These are phyloP conservation scores for Ophraella communa DNA, from an alignment of 2,888 invertebrate genomes.

Conservation along the genomic window DNA sequence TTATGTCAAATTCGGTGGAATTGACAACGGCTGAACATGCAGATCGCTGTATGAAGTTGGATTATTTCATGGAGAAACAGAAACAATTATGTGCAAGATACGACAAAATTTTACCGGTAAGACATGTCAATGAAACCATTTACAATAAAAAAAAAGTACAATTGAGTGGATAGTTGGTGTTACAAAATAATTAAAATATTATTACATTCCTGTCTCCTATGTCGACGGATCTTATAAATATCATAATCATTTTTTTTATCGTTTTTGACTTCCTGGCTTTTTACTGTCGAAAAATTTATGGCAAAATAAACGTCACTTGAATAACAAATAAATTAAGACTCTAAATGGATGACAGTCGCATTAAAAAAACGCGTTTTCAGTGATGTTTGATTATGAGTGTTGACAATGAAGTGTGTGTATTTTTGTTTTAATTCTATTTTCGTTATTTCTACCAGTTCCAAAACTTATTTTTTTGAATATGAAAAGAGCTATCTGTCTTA, in stretches of 20 bases:
- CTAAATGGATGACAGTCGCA: neutral
- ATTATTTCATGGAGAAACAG: slow-evolving; percentile 75
- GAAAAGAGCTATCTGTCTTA: no score
- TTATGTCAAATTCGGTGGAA: slow-evolving; percentile 54
- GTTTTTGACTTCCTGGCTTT: neutral
- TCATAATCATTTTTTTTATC: neutral
- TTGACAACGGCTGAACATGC: slow-evolving; percentile 62
- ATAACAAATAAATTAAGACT: neutral
- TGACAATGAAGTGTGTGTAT: neutral
- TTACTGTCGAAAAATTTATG: neutral
- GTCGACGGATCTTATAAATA: neutral
- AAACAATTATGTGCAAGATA: slow-evolving; percentile 76
- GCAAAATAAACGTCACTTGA: neutral
- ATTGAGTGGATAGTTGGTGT: neutral
- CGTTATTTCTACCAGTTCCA: neutral
- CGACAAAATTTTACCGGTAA: slow-evolving; percentile 74
- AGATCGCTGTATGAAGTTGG: slow-evolving; percentile 73
- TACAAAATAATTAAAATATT: no score
- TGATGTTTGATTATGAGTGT: neutral
- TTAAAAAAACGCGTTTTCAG: neutral
- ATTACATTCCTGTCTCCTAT: neutral
- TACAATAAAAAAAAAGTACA: neutral
- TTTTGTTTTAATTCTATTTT: neutral
- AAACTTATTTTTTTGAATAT: no score
- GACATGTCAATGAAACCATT: no score